A percentile compares a stretch with the other conserved stretches of the same genome.
phyloP scores from a whole-genome alignment of 2,113 vertebrate genomes.

The Syrrhaptes paradoxus region DNA sequence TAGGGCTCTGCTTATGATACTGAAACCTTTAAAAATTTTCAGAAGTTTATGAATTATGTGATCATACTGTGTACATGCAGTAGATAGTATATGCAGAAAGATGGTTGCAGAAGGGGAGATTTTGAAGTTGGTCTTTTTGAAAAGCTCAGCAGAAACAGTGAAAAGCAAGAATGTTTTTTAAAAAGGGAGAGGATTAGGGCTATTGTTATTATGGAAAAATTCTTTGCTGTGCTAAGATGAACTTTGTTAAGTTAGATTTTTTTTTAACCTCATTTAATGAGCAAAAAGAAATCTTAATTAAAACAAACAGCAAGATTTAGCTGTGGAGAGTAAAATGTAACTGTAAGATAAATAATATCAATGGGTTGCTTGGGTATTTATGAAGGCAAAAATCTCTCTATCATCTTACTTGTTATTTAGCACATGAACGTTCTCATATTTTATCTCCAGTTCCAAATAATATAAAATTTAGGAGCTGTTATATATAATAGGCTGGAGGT shows the following conservation, averaged over 20 bases:
- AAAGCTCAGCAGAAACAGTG: neutral
- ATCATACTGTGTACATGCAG: neutral
- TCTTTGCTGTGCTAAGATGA: neutral
- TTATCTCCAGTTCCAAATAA: neutral
- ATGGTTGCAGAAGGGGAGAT: neutral
- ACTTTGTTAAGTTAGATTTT: neutral
- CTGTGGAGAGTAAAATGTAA: neutral
- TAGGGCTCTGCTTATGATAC: neutral
- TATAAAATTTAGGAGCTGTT: neutral
- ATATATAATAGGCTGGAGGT: neutral
- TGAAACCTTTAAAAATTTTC: neutral
- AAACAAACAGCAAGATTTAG: neutral
- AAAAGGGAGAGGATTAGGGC: neutral
- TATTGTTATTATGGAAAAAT: neutral
- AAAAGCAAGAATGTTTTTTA: neutral
- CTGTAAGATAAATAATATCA: neutral
- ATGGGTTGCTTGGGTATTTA: neutral
- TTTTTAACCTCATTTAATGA: neutral
- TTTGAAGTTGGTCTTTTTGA: neutral
- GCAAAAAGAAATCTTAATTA: neutral
- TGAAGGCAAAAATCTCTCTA: neutral
- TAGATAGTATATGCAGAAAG: neutral
- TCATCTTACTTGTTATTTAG: neutral
- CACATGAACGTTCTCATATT: neutral
- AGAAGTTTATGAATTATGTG: neutral